These are phyloP conservation scores for Pelodiscus sinensis DNA, from an alignment of 2,113 vertebrate genomes.

Conservation along the genomic window DNA sequence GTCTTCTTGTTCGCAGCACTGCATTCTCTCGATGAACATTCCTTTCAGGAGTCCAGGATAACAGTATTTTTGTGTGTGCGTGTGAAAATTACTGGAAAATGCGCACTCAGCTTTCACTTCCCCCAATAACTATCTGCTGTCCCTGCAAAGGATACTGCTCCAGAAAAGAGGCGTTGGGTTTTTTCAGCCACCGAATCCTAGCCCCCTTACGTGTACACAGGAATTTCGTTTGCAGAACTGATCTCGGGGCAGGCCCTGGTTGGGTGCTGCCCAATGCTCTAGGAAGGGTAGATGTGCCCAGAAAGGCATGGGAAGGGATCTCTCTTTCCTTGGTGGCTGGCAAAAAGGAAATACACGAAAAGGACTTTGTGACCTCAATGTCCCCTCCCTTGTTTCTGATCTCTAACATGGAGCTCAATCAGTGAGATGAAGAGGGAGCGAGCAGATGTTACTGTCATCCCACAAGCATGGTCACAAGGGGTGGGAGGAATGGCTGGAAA, in stretches of 20 bases:
- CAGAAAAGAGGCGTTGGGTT: background rate
- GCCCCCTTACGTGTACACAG: background rate
- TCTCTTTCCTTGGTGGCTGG: background rate
- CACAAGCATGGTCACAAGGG: background rate
- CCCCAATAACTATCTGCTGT: background rate
- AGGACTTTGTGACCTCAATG: background rate
- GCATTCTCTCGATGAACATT: background rate
- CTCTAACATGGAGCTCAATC: background rate
- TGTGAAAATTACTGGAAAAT: background rate
- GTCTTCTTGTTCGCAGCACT: background rate
- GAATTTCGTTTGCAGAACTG: background rate
- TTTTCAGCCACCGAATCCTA: background rate
- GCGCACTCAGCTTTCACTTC: background rate
- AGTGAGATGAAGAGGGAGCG: rapidly evolving
- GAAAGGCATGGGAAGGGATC: background rate
- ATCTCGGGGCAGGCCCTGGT: background rate
- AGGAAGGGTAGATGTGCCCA: background rate
- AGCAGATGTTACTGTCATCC: background rate
- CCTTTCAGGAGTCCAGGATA: background rate
- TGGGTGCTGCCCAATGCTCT: background rate
- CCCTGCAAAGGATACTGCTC: rapidly evolving
- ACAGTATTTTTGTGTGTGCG: background rate
- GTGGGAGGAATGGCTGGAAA: no score
- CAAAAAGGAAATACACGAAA: background rate
- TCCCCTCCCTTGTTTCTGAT: background rate